These are phyloP conservation scores for Eumerus sabulonum DNA, from an alignment of 2,888 invertebrate species.

Conservation along the genomic window DNA sequence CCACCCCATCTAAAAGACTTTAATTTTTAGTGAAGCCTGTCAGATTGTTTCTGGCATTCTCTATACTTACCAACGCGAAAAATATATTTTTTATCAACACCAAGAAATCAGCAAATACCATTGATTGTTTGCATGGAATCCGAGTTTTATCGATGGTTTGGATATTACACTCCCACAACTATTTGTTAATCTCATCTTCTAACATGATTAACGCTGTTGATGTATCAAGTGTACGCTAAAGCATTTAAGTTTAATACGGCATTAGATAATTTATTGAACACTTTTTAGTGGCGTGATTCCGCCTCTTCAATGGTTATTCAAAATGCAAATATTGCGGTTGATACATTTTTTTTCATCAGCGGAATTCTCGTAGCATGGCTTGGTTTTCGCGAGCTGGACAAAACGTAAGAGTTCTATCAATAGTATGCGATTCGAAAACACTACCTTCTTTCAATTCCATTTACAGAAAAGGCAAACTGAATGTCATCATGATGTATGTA, in stretches of 20 bases:
- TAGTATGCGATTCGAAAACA: constrained; percentile 40
- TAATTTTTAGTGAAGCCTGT: neutral
- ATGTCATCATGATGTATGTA: constrained; percentile 77
- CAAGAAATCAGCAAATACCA: constrained; percentile 20
- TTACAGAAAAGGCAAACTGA: constrained; percentile 74
- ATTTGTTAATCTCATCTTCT: constrained; percentile 15
- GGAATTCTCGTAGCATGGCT: too few relatives aligned
- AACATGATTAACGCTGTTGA: constrained; percentile 24
- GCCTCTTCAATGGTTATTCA: constrained; percentile 76
- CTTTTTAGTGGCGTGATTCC: constrained; percentile 73
- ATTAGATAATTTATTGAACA: neutral
- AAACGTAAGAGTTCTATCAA: constrained; percentile 74
- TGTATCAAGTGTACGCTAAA: constrained; percentile 25
- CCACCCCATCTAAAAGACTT: constrained; percentile 13
- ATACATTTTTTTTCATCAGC: constrained; percentile 83
- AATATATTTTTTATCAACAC: constrained; percentile 42
- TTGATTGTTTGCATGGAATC: constrained; percentile 46
- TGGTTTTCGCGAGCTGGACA: constrained; percentile 76
- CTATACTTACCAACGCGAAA: constrained; percentile 24
- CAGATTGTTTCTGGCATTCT: constrained; percentile 36
- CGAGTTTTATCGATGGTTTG: constrained; percentile 57
- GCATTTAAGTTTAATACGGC: neutral
- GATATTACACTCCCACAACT: constrained; percentile 37
- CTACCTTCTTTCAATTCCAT: neutral
- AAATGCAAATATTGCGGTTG: constrained; percentile 81